These are phyloP conservation scores for Pandion haliaetus DNA, from an alignment of 2,113 vertebrate genomes.

Conservation along the genomic window DNA sequence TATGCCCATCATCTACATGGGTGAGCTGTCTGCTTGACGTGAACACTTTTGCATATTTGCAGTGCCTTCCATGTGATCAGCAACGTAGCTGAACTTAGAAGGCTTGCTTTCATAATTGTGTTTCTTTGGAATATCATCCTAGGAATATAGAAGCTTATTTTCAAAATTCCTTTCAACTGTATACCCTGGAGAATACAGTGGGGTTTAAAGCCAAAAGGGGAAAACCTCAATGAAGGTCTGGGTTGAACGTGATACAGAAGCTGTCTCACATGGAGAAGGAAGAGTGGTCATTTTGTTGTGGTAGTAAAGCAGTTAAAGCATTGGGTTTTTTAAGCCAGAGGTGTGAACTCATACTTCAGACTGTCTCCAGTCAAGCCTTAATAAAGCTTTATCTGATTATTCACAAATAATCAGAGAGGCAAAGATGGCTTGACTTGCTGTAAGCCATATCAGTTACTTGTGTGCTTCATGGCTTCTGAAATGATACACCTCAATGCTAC, in stretches of 20 bases:
- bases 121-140: background rate
- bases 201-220: background rate
- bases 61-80: background rate
- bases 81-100: background rate
- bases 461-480: background rate
- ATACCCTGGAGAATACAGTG: background rate
- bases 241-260: background rate
- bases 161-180: background rate
- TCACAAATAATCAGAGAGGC: background rate
- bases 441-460: background rate
- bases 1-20: background rate
- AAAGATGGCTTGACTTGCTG: background rate
- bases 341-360: background rate
- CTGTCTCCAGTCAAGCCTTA: background rate
- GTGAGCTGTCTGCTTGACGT: background rate
- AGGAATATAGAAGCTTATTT: background rate
- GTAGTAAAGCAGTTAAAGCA: background rate
- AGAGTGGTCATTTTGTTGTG: background rate
- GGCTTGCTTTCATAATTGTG: background rate
- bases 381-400: background rate
- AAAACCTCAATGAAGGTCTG: background rate
- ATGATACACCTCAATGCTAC: fast-evolving
- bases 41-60: background rate
- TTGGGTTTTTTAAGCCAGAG: background rate
- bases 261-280: background rate